A percentile compares a stretch with the other conserved stretches of the same genome.
phyloP scores from a whole-genome alignment of 2,113 vertebrate species.

The Numida meleagris region DNA sequence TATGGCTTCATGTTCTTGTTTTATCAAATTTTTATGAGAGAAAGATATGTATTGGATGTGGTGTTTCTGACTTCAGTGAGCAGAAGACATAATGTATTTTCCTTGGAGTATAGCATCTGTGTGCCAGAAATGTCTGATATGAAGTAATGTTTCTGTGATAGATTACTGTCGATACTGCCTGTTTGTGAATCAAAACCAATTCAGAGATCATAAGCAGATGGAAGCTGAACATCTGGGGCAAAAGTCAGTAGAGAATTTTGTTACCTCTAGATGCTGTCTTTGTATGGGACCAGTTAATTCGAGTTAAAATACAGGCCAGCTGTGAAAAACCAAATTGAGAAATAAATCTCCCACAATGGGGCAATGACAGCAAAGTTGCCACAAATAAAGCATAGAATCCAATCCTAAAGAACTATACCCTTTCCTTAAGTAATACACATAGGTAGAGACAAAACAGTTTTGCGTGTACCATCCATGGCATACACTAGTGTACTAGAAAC shows the following conservation, averaged over 20 bases:
- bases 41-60: background rate
- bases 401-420: background rate
- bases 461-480: background rate
- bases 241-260: slow-evolving; percentile 58
- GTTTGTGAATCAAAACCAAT: slow-evolving; percentile 48
- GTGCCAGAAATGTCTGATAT: slow-evolving; percentile 50
- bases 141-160: slow-evolving; percentile 35
- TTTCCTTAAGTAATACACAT: background rate
- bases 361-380: background rate
- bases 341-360: background rate
- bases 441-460: background rate
- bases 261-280: slow-evolving; percentile 33
- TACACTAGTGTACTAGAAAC: background rate
- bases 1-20: background rate
- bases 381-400: background rate
- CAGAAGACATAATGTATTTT: slow-evolving; percentile 25
- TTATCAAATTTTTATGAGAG: slow-evolving; percentile 25
- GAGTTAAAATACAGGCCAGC: background rate
- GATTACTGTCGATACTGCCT: slow-evolving; percentile 50
- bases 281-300: slow-evolving; percentile 11
- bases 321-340: slow-evolving; percentile 29
- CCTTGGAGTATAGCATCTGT: slow-evolving; percentile 39
- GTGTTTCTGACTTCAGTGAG: slow-evolving; percentile 19
- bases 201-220: slow-evolving; percentile 30
- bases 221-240: slow-evolving; percentile 50